Conservation (phyloP, 2,888 invertebrate species). For the Pseudanteris insignis region DNA sequence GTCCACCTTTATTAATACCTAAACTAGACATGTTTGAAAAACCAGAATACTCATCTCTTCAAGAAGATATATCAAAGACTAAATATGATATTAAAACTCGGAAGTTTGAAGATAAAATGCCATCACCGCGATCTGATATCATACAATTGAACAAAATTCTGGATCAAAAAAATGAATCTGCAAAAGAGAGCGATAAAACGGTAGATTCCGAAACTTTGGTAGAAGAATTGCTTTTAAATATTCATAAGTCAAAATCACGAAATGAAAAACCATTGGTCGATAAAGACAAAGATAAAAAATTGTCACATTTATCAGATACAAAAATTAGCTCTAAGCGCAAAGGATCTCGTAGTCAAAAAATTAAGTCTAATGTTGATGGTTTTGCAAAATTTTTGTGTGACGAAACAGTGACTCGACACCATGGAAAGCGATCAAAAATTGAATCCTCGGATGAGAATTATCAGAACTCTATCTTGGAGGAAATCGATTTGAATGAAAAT, state of each 20-base stretch:
- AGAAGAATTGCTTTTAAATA: conserved; percentile 54
- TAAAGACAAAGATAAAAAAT: conserved; percentile 53
- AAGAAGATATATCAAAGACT: conserved; percentile 40
- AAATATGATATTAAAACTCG: conserved; percentile 58
- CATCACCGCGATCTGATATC: conserved; percentile 49
- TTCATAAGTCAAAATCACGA: conserved; percentile 53
- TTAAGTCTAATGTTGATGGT: conserved; percentile 52
- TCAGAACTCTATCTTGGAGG: conserved; percentile 52
- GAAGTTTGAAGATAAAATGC: conserved; percentile 65
- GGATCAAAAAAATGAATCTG: conserved; percentile 45
- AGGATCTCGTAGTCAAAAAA: conserved; percentile 57
- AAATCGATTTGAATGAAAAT: conserved; percentile 56
- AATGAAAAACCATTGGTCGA: conserved; percentile 49
- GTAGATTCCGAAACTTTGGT: conserved; percentile 61
- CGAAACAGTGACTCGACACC: conserved; percentile 49
- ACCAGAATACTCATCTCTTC: conserved; percentile 10
- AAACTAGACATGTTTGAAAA: conserved; percentile 20
- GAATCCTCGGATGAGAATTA: conserved; percentile 50
- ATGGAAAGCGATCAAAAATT: conserved; percentile 57
- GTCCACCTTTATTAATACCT: conserved; percentile 11
- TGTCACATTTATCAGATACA: conserved; percentile 47
- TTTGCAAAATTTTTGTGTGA: conserved; percentile 50
- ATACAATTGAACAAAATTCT: conserved; percentile 51
- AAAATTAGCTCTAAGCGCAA: conserved; percentile 59
- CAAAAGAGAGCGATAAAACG: conserved; percentile 45